These are phyloP conservation scores for Cheilinus undulatus DNA, from an alignment of 2,113 vertebrate species.

Conservation along the genomic window DNA sequence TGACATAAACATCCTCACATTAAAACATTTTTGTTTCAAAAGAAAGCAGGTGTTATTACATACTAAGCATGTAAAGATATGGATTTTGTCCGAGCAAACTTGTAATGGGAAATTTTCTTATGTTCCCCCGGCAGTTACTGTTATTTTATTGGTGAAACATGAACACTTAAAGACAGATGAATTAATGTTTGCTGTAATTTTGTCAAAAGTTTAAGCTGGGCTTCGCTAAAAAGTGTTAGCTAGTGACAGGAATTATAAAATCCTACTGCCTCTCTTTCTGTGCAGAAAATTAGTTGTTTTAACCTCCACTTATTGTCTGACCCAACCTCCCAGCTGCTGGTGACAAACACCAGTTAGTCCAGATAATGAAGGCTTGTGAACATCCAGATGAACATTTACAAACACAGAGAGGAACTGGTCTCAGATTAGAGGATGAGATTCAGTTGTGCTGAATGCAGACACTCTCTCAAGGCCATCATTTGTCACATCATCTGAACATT, in stretches of 20 bases:
- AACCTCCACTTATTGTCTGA: background rate
- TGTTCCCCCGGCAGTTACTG: too few relatives aligned
- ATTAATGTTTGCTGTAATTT: background rate
- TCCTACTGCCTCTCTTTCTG: background rate
- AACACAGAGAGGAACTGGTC: background rate
- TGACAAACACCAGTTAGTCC: slow-evolving; percentile 25
- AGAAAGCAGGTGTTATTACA: too few relatives aligned
- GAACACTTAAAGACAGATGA: background rate
- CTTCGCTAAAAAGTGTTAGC: background rate
- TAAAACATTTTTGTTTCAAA: too few relatives aligned
- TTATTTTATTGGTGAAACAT: background rate
- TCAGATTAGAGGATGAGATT: background rate
- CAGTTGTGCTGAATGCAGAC: slow-evolving; percentile 9
- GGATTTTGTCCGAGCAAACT: too few relatives aligned
- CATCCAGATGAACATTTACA: slow-evolving; percentile 9
- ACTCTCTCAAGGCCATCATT: slow-evolving; percentile 22
- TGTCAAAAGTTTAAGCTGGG: background rate
- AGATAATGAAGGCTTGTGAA: slow-evolving; percentile 12
- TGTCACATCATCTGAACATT: slow-evolving; percentile 20
- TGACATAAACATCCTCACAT: too few relatives aligned
- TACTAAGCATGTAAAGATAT: too few relatives aligned
- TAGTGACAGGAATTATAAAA: background rate
- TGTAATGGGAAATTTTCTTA: too few relatives aligned
- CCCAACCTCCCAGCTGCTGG: slow-evolving; percentile 9
- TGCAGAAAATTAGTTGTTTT: background rate